phyloP scores from a whole-genome alignment of 1,140 invertebrate species.

The Drosophila ambigua region DNA sequence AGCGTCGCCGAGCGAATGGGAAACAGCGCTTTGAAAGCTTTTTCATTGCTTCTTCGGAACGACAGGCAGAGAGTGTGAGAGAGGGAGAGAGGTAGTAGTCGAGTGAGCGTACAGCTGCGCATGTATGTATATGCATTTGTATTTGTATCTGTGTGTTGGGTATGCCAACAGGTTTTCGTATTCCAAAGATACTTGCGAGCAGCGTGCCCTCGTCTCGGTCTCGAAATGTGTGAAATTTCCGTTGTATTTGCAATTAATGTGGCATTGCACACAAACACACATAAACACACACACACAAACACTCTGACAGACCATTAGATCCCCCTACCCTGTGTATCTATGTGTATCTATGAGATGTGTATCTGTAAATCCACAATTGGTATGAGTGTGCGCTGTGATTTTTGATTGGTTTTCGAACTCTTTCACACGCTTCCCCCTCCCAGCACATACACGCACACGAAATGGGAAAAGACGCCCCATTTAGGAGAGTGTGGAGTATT shows the following conservation, averaged over 20 bases:
- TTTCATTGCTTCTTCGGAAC: conserved; percentile 26
- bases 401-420: conserved; percentile 76
- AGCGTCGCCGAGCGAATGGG: conserved; percentile 61
- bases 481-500: too few relatives aligned
- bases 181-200: conserved; percentile 58
- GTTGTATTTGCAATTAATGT: conserved; percentile 71
- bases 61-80: conserved; percentile 39
- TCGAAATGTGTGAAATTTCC: conserved; percentile 72
- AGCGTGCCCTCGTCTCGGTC: conserved; percentile 2
- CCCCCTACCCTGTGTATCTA: conserved; percentile 11
- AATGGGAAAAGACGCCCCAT: too few relatives aligned
- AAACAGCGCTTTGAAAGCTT: conserved; percentile 54
- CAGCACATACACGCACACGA: not conserved
- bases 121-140: not conserved
- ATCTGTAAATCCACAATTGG: conserved; percentile 6
- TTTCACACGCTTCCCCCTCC: conserved; percentile 49
- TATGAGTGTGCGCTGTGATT: conserved; percentile 66
- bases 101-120: conserved; percentile 16
- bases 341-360: conserved; percentile 44
- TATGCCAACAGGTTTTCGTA: conserved; percentile 70
- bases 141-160: conserved; percentile 31
- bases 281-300: conserved; percentile 10
- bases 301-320: conserved; percentile 53
- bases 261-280: conserved; percentile 20
- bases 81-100: conserved; percentile 4